A percentile compares a stretch with the other conserved stretches of the same genome.
These are phyloP conservation scores for Dasyornis broadbenti DNA, from an alignment of 2,113 vertebrate genomes.

Conservation along the genomic window DNA sequence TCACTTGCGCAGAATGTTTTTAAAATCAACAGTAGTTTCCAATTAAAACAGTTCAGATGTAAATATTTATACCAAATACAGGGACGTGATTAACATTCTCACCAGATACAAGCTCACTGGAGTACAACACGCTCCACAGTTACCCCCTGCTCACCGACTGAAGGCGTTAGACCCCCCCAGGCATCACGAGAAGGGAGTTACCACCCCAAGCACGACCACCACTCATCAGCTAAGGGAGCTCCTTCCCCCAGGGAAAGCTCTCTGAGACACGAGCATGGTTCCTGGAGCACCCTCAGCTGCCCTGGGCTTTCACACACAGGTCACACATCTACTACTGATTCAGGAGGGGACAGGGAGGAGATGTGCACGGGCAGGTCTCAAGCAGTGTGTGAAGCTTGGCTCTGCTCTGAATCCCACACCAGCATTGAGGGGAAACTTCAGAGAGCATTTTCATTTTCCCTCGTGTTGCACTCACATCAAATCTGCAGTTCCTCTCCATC, in stretches of 20 bases:
- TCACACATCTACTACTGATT: no score
- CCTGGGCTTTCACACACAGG: not conserved
- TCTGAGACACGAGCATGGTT: accelerated
- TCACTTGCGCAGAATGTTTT: constrained; percentile 25
- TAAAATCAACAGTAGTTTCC: constrained; percentile 47
- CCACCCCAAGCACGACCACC: not conserved
- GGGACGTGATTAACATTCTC: constrained; percentile 2
- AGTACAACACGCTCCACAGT: not conserved
- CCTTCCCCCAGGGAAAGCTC: not conserved
- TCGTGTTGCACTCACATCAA: not conserved
- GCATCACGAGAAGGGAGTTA: not conserved
- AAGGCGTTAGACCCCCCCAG: not conserved
- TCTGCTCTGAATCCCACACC: not conserved
- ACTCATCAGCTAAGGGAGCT: not conserved
- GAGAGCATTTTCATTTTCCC: not conserved
- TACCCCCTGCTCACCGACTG: not conserved
- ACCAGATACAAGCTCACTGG: not conserved
- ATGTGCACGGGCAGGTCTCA: not conserved
- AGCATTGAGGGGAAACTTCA: not conserved
- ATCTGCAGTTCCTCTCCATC: not conserved
- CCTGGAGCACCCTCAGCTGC: not conserved
- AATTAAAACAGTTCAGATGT: constrained; percentile 49
- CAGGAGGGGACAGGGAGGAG: not conserved
- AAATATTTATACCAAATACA: constrained; percentile 37
- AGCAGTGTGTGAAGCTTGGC: not conserved